Conservation (phyloP, 2,113 vertebrate species). For the Acrocephalus arundinaceus region DNA sequence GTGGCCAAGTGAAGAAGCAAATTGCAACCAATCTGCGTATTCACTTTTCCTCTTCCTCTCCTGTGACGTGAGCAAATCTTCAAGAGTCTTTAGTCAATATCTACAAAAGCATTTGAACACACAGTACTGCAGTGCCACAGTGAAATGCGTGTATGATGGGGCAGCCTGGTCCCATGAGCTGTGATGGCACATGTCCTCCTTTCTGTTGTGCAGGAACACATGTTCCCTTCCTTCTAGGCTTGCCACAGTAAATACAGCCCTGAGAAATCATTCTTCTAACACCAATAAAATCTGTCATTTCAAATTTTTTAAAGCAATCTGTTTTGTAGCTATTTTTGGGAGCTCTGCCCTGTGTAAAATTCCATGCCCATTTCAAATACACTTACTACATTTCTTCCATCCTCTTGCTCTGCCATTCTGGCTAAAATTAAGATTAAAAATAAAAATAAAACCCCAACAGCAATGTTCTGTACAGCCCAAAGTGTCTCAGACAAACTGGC, state of each 20-base stretch:
- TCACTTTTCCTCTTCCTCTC: not conserved
- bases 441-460: not conserved
- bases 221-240: not conserved
- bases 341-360: constrained; percentile 20
- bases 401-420: not conserved
- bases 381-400: constrained; percentile 52
- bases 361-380: constrained; percentile 43
- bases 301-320: not conserved
- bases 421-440: constrained; percentile 25
- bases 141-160: not conserved
- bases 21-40: not conserved
- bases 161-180: not conserved
- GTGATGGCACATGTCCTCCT: not conserved
- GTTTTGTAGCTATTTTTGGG: constrained; percentile 57
- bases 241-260: constrained; percentile 38
- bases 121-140: not conserved
- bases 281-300: constrained; percentile 63
- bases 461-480: not conserved
- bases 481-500: not conserved
- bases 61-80: not conserved
- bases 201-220: not conserved
- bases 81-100: not conserved
- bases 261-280: constrained; percentile 46
- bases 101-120: not conserved
- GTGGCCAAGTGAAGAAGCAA: not conserved